Conservation (phyloP, 2,797 vertebrate genomes). For the Erpetoichthys calabaricus region DNA sequence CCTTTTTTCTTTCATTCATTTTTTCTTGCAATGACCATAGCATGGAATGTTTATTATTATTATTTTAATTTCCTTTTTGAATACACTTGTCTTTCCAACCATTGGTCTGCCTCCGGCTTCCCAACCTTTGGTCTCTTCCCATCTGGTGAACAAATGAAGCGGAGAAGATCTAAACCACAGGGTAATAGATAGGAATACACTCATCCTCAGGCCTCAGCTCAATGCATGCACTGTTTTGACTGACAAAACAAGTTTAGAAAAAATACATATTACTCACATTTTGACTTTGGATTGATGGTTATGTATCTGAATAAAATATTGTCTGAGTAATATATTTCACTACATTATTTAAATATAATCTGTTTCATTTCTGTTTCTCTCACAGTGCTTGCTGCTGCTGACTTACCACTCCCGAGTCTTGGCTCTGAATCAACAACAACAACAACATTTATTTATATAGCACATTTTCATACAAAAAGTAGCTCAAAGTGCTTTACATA, state of each 20-base stretch:
- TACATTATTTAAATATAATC: no score
- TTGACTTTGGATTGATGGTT: no score
- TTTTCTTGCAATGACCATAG: constrained; percentile 2
- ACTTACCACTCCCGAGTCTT: no score
- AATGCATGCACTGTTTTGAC: constrained; percentile 5
- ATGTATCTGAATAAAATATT: no score
- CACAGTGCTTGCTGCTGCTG: no score
- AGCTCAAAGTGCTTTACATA: no score
- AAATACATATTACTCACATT: background rate
- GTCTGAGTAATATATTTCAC: no score
- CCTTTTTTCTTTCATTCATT: constrained; percentile 1
- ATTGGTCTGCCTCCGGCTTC: constrained; percentile 31
- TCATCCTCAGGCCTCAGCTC: constrained; percentile 20
- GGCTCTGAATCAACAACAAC: no score
- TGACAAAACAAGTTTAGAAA: constrained; percentile 2
- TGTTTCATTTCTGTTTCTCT: no score
- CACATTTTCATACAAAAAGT: no score
- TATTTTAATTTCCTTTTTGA: constrained; percentile 37
- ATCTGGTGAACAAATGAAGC: constrained; percentile 49
- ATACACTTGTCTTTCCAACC: constrained; percentile 42
- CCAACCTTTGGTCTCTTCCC: constrained; percentile 39
- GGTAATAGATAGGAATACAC: constrained; percentile 33
- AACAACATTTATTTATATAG: no score
- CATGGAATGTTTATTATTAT: constrained; percentile 20
- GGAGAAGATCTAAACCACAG: constrained; percentile 42